Evolutionary conservation across 2,888 invertebrate genomes (phyloP), one percentile per base, ranked within the genome.

Genomic region (Gasteruption jaculator): DNA sequence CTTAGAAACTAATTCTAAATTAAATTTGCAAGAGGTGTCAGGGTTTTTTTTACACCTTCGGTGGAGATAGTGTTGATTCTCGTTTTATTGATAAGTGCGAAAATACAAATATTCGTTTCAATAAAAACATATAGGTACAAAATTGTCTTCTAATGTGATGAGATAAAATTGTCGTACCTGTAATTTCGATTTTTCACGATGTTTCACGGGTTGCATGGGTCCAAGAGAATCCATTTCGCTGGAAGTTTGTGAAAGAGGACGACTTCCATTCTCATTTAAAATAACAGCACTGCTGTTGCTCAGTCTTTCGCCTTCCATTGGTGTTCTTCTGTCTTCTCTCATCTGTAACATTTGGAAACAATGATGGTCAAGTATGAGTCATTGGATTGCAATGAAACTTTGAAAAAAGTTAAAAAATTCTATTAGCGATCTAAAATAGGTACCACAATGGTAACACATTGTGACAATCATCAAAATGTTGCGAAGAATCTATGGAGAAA

Each of bases 171-270:
- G 22, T 41, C 24, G 21, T 60, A 73, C 63, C 63, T 72, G 64
- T 45, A 71, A 56, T 56, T 70, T 60, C 47, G 60, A 52, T 61
- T 73, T 71, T 50, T 65, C 70, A 3, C 66, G 67, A 50, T 65
- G 66, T 51, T 65, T 73, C 24, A 60, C 68, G 32, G 71, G 55
- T 46, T 63, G 68, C 42, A 68, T 41, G 12, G 66, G 58, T 37
- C 63, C 60, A 19, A 68, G 57, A 14, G 68, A 63, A 27, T 70
- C 69, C 71, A 82, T 77, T 61, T 83, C 83, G n/a, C 83, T 83
- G 12, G 72, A 73, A 8, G 81, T 79, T 63, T 83, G 82, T 43
- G 84, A 84, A 62, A 83, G 74, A 4, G 84, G 85, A 26, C 84
- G 72, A 50, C 72, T 73, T 52, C 61, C 69, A 45, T 53, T 60